Evolutionary conservation across 1,140 invertebrate genomes (phyloP).

Genomic region (Elysia chlorotica): DNA sequence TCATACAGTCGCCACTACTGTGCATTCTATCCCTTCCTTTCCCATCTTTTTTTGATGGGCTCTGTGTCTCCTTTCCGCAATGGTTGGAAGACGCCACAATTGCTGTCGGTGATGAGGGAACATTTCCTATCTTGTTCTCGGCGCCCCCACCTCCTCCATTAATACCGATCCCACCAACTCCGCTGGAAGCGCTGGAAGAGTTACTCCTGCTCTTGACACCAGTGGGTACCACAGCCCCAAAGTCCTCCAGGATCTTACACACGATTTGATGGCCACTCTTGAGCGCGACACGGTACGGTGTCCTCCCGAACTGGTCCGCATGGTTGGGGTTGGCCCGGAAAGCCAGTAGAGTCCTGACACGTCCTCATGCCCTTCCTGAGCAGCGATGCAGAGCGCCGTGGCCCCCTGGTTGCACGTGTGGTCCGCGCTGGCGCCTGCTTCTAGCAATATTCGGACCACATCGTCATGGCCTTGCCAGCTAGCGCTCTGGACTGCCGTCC

Average conservation of each 20-base stretch:
- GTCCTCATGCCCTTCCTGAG: conserved; percentile 92
- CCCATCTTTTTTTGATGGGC: conserved; percentile 25
- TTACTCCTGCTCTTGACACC: conserved; percentile 46
- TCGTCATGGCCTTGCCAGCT: conserved; percentile 90
- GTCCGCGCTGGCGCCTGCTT: conserved; percentile 74
- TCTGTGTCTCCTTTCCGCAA: conserved; percentile 41
- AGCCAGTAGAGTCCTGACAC: conserved; percentile 82
- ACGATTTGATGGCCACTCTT: conserved; percentile 79
- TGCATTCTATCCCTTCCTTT: conserved; percentile 17
- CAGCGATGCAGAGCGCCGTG: conserved; percentile 89
- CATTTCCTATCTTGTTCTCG: conserved; percentile 72
- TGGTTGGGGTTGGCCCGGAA: conserved; percentile 91
- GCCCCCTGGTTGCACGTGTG: conserved; percentile 94
- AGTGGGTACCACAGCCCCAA: conserved; percentile 45
- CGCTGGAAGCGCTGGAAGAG: conserved; percentile 45
- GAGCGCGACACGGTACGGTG: conserved; percentile 76
- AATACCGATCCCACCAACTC: too few relatives aligned
- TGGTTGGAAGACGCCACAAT: conserved; percentile 26
- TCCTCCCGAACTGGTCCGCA: conserved; percentile 87
- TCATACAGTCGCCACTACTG: background rate
- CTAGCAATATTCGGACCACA: conserved; percentile 77
- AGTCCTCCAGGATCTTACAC: conserved; percentile 69
- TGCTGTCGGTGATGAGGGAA: conserved; percentile 32
- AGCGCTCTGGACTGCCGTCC: conserved; percentile 91
- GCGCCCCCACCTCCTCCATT: too few relatives aligned